A percentile compares a stretch with the other conserved stretches of the same genome.
phyloP scores from a whole-genome alignment of 2,113 vertebrate species.

The Pseudorasbora parva region DNA sequence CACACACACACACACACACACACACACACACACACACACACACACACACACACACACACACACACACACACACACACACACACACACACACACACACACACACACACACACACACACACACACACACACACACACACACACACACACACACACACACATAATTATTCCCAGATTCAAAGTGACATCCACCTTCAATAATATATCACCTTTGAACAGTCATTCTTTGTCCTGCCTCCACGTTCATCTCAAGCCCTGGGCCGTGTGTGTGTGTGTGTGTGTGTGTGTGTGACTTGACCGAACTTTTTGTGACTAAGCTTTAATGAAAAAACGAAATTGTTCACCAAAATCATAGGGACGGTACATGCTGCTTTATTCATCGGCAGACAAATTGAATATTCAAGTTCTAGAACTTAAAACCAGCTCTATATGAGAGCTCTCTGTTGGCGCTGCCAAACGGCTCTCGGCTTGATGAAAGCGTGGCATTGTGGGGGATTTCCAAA shows the following conservation, averaged over 20 bases:
- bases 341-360: background rate
- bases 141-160: too few relatives aligned
- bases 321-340: slow-evolving; percentile 4
- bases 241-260: background rate
- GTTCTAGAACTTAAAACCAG: background rate
- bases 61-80: slow-evolving; percentile 22
- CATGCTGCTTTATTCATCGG: background rate
- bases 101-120: too few relatives aligned
- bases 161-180: too few relatives aligned
- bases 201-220: too few relatives aligned
- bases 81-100: slow-evolving; percentile 5
- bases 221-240: too few relatives aligned
- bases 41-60: slow-evolving; percentile 13
- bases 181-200: too few relatives aligned
- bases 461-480: slow-evolving; percentile 65
- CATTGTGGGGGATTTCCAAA: slow-evolving; percentile 70
- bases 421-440: slow-evolving; percentile 30
- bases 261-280: background rate
- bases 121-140: too few relatives aligned
- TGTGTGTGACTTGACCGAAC: background rate
- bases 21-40: slow-evolving; percentile 2
- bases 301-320: slow-evolving; percentile 21
- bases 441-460: slow-evolving; percentile 61
- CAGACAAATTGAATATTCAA: slow-evolving; percentile 10
- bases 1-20: slow-evolving; percentile 17